Evolutionary conservation across 2,888 invertebrate species (phyloP).

Genomic region (Tenthredo amoena): DNA sequence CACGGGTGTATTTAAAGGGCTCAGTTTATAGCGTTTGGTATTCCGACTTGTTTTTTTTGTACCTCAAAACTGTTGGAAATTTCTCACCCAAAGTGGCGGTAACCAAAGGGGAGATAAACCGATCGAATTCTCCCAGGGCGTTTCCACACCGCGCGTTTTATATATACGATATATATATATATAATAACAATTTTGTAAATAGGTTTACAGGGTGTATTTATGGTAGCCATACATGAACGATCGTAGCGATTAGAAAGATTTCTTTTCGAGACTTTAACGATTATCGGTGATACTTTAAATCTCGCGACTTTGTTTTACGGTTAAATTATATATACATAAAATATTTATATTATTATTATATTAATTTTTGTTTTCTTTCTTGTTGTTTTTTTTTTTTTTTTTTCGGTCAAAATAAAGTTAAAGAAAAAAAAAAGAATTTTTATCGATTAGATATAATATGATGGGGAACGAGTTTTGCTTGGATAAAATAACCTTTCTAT

Average conservation of each 20-base stretch:
- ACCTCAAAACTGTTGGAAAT: background rate
- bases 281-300: too few relatives aligned
- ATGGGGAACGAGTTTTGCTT: slow-evolving; percentile 8
- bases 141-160: background rate
- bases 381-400: background rate
- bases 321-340: too few relatives aligned
- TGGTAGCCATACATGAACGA: background rate
- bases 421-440: background rate
- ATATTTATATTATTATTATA: too few relatives aligned
- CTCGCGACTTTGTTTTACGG: too few relatives aligned
- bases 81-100: slow-evolving; percentile 41
- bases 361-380: too few relatives aligned
- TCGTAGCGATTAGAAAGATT: background rate
- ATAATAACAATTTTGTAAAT: background rate
- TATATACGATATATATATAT: background rate
- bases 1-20: slow-evolving; percentile 14
- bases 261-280: too few relatives aligned
- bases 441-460: slow-evolving; percentile 2
- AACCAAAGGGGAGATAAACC: slow-evolving; percentile 35
- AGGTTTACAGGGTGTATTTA: background rate
- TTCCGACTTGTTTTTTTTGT: background rate
- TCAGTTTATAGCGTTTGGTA: background rate
- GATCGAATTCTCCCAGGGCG: slow-evolving; percentile 23
- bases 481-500: background rate
- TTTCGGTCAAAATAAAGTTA: background rate